Evolutionary conservation across 2,888 invertebrate species (phyloP), one percentile per base, ranked within the genome.

Genomic region (Drosophila putrida): DNA sequence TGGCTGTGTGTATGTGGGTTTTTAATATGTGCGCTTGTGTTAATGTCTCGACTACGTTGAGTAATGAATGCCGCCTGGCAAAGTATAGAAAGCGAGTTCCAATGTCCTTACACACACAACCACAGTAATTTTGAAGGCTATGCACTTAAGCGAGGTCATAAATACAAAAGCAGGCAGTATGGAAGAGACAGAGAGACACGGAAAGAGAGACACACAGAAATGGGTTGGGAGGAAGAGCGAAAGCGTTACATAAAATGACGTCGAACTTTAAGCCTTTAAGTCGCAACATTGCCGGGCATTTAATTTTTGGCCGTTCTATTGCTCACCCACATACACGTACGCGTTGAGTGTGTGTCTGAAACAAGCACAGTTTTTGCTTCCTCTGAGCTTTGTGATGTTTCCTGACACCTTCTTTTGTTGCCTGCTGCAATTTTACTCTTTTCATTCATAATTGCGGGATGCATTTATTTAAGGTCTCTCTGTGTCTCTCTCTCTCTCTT

Each of bases 391-490:
- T 61, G 63, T 61, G 46, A 53, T 61, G 75, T 68, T 78, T 81
- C 65, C 72, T 59, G 78, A 55, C 72, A 80, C 61, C 78, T 44
- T 44, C 57, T 46, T 79, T 57, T 71, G 59, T 62, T 72, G 61
- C 65, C 66, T 33, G 63, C 60, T 66, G 35, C 76, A 57, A 43
- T 55, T 78, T 51, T 43, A 47, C 60, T 68, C 67, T 41, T 68
- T 84, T 87, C 82, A 76, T 75, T 71, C 82, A 85, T 89, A 84
- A 84, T 84, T 84, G 85, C 89, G 81, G 84, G 89, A 89, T 85
- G 80, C 89, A 78, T 74, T 82, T 73, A 68, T 78, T 78, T 78
- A 71, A 71, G 71, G 54, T 59, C 64, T 53, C 38, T 28, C 49
- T 41, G n/a, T 35, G 27, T 31, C 9, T 47, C 38, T 33, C 36